Percentiles rank a stretch among this genome's conserved stretches.
These are phyloP conservation scores for Scalopus aquaticus DNA, from an alignment of 2,113 vertebrate genomes.

Conservation along the genomic window DNA sequence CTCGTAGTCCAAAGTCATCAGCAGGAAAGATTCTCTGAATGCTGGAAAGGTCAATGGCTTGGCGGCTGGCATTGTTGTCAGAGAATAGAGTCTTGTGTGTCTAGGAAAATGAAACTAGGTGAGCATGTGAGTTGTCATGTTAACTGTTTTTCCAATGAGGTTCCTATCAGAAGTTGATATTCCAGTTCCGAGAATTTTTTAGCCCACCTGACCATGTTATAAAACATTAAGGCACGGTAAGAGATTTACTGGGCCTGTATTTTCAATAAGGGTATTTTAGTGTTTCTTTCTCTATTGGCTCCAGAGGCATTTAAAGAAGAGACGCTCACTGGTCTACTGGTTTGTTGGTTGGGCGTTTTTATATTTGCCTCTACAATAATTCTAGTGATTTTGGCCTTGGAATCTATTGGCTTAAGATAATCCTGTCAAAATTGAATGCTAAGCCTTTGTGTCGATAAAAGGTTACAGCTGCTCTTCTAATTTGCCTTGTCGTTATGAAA, in stretches of 20 bases:
- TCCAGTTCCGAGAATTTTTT: neutral
- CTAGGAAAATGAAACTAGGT: neutral
- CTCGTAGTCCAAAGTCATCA: neutral
- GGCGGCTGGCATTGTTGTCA: neutral
- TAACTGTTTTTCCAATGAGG: neutral
- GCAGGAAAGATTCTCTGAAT: neutral
- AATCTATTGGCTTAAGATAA: neutral
- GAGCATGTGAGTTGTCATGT: neutral
- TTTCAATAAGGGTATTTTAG: neutral
- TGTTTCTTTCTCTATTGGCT: neutral
- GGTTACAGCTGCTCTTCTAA: neutral
- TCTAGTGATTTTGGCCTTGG: neutral
- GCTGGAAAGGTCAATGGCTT: neutral
- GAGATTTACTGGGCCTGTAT: neutral
- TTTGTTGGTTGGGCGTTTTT: neutral
- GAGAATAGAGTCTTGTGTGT: neutral
- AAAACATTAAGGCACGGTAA: neutral
- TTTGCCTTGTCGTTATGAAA: neutral
- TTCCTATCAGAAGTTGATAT: neutral
- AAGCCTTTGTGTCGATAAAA: neutral
- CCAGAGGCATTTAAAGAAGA: neutral
- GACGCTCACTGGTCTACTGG: neutral
- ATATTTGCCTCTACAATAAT: neutral
- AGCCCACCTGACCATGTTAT: neutral
- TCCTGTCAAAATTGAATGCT: neutral